A percentile compares a stretch with the other conserved stretches of the same genome.
These are phyloP conservation scores for Cynodonichthys magdalenae DNA, from an alignment of 2,797 vertebrate species.

Conservation along the genomic window DNA sequence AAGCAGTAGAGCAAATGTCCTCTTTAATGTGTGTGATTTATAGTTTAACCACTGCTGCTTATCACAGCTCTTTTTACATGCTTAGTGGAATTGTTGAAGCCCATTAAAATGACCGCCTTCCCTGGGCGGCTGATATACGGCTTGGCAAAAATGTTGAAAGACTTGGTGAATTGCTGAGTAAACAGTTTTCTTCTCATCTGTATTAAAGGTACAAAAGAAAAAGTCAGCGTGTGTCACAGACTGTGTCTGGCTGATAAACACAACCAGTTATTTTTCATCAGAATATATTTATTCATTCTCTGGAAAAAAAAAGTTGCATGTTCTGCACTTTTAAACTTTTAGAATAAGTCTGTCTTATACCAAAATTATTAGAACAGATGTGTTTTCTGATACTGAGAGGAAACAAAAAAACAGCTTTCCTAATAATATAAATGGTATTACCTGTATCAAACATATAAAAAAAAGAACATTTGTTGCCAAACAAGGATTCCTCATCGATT, in stretches of 20 bases:
- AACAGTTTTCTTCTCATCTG: conserved; percentile 70
- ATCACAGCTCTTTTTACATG: conserved; percentile 70
- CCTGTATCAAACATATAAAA: no score
- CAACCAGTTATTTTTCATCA: conserved; percentile 15
- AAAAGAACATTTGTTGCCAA: no score
- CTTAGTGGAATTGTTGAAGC: conserved; percentile 64
- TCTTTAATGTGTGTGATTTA: conserved; percentile 61
- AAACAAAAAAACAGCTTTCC: no score
- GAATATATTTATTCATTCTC: conserved; percentile 27
- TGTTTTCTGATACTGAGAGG: no score
- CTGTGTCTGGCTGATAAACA: conserved; percentile 26
- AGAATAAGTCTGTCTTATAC: no score
- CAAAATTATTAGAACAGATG: no score
- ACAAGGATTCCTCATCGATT: not conserved
- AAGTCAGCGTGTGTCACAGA: conserved; percentile 13
- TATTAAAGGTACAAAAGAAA: conserved; percentile 57
- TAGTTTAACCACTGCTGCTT: conserved; percentile 60
- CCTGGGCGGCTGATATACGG: conserved; percentile 58
- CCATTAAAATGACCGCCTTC: conserved; percentile 63
- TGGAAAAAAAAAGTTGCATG: conserved; percentile 9
- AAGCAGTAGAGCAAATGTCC: conserved; percentile 31
- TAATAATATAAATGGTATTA: no score
- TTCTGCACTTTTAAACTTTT: no score
- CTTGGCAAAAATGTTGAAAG: conserved; percentile 58
- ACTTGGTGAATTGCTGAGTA: conserved; percentile 59